phyloP scores from a whole-genome alignment of 2,888 invertebrate species.

The Drosophila niveifrons region DNA sequence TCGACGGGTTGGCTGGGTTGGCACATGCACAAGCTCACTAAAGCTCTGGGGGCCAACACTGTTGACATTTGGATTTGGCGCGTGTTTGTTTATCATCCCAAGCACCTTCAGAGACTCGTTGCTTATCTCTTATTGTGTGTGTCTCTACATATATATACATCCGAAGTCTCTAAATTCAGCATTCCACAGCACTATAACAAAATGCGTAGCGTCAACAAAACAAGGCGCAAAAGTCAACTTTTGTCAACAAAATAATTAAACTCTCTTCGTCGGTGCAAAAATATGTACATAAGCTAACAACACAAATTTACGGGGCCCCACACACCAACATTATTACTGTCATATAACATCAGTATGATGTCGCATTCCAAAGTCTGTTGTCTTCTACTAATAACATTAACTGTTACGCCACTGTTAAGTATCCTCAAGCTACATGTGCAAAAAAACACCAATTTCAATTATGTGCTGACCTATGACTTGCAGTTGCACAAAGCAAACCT shows the following conservation, averaged over 20 bases:
- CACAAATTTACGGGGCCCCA: conserved; percentile 28
- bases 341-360: not conserved
- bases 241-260: conserved; percentile 77
- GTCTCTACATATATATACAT: conserved; percentile 20
- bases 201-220: conserved; percentile 52
- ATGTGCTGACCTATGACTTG: not conserved
- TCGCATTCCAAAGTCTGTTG: not conserved
- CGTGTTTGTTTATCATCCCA: conserved; percentile 64
- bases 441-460: not conserved
- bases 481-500: not conserved
- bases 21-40: conserved; percentile 20
- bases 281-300: conserved; percentile 49
- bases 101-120: conserved; percentile 54
- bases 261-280: conserved; percentile 59
- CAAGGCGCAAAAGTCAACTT: conserved; percentile 66
- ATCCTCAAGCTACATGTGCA: not conserved
- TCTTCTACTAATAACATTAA: not conserved
- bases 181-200: conserved; percentile 64
- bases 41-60: conserved; percentile 43
- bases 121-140: conserved; percentile 47
- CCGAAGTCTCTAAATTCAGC: conserved; percentile 54
- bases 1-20: conserved; percentile 12
- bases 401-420: conserved; percentile 9
- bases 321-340: not conserved
- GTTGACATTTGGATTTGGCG: conserved; percentile 74